Evolutionary conservation across 2,113 vertebrate species (phyloP), one percentile per base, ranked within the genome.

Genomic region (Holacanthus passer): DNA sequence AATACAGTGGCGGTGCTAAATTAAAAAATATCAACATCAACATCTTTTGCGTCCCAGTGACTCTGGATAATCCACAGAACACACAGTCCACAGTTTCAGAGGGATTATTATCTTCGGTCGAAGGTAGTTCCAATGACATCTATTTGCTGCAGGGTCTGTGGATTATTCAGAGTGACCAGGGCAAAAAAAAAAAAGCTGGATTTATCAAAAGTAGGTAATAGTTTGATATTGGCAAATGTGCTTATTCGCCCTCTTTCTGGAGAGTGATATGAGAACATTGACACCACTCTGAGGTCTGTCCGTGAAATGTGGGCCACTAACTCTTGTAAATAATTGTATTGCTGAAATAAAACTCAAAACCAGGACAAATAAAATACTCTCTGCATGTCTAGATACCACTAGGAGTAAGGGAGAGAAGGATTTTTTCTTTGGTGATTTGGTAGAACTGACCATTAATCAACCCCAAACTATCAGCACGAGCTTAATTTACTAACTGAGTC

Each of bases 61-160:
- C 32, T 41, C 77, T 3, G 47, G 58, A 78, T 79, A 79, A 59
- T 66, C 48, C 65, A 70, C 39, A 22, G 65, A 63, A 50, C 65
- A 59, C 47, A 75, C 29, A 31, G 45, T 48, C 58, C 17, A n/a
- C 50, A 29, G 81, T 41, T 77, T 63, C 20, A 48, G 12, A 22
- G 17, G 47, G 72, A 55, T 75, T 75, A 75, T 82, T 69, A 5
- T 20, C 10, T 47, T 10, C 3, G 0, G 14, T 22, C 16, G 53
- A 67, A 52, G 52, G 31, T 41, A 27, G 27, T 27, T 62, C n/a
- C 22, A 64, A 41, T 63, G 20, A 79, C 24, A 32, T 22, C 24
- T 35, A 35, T 73, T 70, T 35, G 35, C 55, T 14, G 41, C 62
- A 29, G 13, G 20, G 32, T 17, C 50, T 52, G 67, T 24, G 60